Evolutionary conservation across 2,888 invertebrate genomes (phyloP).

Genomic region (Petrophora chlorosata): DNA sequence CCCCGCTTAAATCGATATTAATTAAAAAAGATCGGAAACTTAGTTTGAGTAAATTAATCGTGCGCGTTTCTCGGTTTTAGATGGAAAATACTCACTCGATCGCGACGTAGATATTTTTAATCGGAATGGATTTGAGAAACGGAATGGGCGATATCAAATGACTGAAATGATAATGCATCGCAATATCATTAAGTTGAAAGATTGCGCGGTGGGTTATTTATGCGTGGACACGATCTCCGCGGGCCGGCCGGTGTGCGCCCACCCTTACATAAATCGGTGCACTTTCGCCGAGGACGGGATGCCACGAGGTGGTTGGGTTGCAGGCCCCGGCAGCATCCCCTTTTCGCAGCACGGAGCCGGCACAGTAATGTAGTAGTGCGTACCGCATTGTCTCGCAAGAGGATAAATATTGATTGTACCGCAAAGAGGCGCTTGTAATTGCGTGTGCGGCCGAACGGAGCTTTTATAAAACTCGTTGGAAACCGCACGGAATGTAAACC

Average conservation of each 20-base stretch:
- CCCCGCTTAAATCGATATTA: conserved; percentile 41
- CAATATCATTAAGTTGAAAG: conserved; percentile 68
- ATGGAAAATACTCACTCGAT: conserved; percentile 40
- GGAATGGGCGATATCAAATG: conserved; percentile 56
- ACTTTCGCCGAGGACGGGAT: conserved; percentile 39
- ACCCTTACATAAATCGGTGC: conserved; percentile 51
- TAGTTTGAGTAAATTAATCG: conserved; percentile 40
- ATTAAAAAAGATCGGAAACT: conserved; percentile 47
- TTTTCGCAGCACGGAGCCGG: conserved; percentile 38
- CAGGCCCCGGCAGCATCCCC: conserved; percentile 43
- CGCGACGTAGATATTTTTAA: conserved; percentile 35
- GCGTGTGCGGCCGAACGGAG: conserved; percentile 77
- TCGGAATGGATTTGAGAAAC: conserved; percentile 50
- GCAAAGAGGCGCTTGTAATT: conserved; percentile 80
- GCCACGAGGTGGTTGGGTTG: conserved; percentile 49
- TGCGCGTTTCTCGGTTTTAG: conserved; percentile 27
- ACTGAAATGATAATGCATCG: conserved; percentile 61
- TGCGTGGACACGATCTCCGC: conserved; percentile 50
- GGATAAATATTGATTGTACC: conserved; percentile 77
- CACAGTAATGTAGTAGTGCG: conserved; percentile 63
- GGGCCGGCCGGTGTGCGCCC: conserved; percentile 47
- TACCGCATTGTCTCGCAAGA: conserved; percentile 65
- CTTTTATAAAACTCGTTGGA: conserved; percentile 81
- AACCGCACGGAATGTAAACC: conserved; percentile 82
- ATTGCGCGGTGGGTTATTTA: conserved; percentile 66